Conservation (phyloP, 2,888 invertebrate genomes). For the Xanthia icteritia region DNA sequence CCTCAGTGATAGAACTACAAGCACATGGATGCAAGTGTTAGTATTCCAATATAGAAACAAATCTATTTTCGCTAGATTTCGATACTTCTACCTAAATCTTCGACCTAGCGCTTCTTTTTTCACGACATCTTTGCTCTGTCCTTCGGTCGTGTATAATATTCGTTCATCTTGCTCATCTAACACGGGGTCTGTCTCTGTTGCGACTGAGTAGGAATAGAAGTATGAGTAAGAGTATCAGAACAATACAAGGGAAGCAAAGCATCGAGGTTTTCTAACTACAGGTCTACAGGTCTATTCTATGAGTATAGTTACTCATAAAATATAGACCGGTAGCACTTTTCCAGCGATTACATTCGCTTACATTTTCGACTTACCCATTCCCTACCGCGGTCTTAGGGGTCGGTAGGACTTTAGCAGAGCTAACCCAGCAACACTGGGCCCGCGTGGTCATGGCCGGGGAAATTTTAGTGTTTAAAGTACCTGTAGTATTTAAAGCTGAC, state of each 20-base stretch:
- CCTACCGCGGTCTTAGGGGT: not conserved
- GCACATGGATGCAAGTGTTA: conserved; percentile 12
- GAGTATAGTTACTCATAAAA: too few relatives aligned
- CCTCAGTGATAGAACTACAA: conserved; percentile 2
- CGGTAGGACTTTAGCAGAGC: not conserved
- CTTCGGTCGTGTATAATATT: not conserved
- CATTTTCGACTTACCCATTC: not conserved
- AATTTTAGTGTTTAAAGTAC: too few relatives aligned
- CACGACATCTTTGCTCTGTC: conserved; percentile 13
- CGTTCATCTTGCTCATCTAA: conserved; percentile 1
- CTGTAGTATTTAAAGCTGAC: not conserved
- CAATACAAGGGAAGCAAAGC: not conserved
- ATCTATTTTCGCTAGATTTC: conserved; percentile 9
- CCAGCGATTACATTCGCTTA: not conserved
- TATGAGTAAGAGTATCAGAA: not conserved
- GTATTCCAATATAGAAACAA: conserved; percentile 4
- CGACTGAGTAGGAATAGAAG: conserved; percentile 46
- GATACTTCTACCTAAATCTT: conserved; percentile 44
- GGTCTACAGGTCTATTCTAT: not conserved
- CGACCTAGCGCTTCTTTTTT: conserved; percentile 24
- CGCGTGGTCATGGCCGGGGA: not conserved
- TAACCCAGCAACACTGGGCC: not conserved
- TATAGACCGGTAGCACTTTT: not conserved
- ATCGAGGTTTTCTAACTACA: not conserved
- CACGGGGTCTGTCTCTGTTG: conserved; percentile 2